These are phyloP conservation scores for Sceloporus undulatus DNA, from an alignment of 2,113 vertebrate genomes.

Conservation along the genomic window DNA sequence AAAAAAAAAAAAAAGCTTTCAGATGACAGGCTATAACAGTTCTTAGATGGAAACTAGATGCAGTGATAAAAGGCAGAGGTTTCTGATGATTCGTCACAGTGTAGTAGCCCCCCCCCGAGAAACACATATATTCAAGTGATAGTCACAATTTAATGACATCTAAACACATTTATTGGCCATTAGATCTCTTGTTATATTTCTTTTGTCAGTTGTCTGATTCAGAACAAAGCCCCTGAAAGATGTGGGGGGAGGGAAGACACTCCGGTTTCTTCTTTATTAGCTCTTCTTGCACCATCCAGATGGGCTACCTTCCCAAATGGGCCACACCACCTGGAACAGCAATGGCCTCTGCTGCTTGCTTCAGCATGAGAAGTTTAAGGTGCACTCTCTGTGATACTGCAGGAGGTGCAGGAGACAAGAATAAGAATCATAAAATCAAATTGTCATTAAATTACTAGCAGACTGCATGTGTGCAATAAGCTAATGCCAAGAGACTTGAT, in stretches of 20 bases:
- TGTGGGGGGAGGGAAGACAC: slow-evolving; percentile 29
- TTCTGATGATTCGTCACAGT: background rate
- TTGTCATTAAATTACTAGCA: slow-evolving; percentile 20
- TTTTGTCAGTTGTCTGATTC: background rate
- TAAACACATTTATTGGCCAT: background rate
- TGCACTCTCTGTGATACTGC: background rate
- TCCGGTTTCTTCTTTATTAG: slow-evolving; percentile 54
- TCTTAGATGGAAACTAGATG: background rate
- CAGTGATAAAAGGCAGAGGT: background rate
- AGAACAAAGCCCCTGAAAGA: background rate
- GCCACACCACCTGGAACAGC: slow-evolving; percentile 11
- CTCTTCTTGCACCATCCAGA: background rate
- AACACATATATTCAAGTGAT: slow-evolving; percentile 4
- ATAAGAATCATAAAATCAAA: slow-evolving; percentile 12
- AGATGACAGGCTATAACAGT: background rate
- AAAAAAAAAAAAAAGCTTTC: background rate
- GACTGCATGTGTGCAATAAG: background rate
- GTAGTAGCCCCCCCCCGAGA: background rate
- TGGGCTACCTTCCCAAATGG: slow-evolving; percentile 26
- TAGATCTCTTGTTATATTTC: background rate
- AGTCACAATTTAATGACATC: background rate
- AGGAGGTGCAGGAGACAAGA: slow-evolving; percentile 16
- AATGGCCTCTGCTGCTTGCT: slow-evolving; percentile 23
- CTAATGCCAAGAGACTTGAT: slow-evolving; percentile 29
- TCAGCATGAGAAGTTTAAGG: slow-evolving; percentile 38